Evolutionary conservation across 2,888 invertebrate genomes (phyloP), one percentile per base, ranked within the genome.

Genomic region (Parthenolecanium corni): DNA sequence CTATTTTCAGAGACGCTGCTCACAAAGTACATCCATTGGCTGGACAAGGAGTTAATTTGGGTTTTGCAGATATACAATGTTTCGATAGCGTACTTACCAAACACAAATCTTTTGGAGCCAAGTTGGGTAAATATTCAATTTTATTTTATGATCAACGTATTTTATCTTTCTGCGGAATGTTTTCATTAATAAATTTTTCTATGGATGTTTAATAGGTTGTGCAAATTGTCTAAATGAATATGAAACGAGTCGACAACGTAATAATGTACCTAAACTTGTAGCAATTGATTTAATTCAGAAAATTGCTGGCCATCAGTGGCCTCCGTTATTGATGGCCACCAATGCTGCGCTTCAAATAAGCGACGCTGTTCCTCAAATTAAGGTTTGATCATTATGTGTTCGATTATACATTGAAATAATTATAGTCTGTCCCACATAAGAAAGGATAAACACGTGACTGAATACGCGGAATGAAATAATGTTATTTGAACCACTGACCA

Each of bases 21-120:
- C 88, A 96, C 76, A 80, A 93, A 67, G 82, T 97, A 20, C 97
- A 98, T 75, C 97, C 97, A 0, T 74, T 98, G 67, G 97, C 97
- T 40, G 97, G 97, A 0, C 96, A 96, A 76, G 98, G 98, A 6
- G 92, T 96, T 0, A 99, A 99, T 77, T 78, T 98, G 49, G 98
- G 98, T 1, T 94, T 97, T 73, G 91, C 92, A 6, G 98, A 99
- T 76, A 85, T 94, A 0, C 76, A 78, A 31, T 80, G 81, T 67
- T 77, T 98, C n/a, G 80, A 83, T 0, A 76, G 82, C 52, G 72
- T 82, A 14, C 74, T 98, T 16, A 79, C 84, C 0, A 79, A 85
- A 21, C 82, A 86, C 0, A 76, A 82, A 0, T 82, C 82, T 70
- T 76, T 80, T 64, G 97, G 97, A 2, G 78, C 82, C 58, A 80